phyloP scores from a whole-genome alignment of 2,797 vertebrate species.

The Enoplosus armatus region DNA sequence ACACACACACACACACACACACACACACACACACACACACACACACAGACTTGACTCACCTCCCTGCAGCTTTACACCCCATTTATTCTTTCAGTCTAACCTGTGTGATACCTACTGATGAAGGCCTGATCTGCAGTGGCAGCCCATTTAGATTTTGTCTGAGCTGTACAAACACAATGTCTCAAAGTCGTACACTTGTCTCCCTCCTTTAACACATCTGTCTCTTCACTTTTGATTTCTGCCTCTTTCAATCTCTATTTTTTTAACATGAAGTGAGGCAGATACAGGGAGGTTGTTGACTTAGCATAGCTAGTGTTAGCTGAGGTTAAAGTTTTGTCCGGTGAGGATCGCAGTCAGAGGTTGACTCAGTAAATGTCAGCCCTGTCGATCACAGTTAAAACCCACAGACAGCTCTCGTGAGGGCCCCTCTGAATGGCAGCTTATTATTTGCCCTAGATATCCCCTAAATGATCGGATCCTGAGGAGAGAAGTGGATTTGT shows the following conservation, averaged over 20 bases:
- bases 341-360: slow-evolving; percentile 70
- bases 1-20: no score
- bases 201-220: slow-evolving; percentile 10
- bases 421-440: slow-evolving; percentile 76
- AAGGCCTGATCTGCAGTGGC: slow-evolving; percentile 32
- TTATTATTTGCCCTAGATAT: slow-evolving; percentile 71
- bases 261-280: slow-evolving; percentile 20
- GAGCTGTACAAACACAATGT: slow-evolving; percentile 24
- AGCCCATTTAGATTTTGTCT: slow-evolving; percentile 10
- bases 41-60: no score
- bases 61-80: slow-evolving; percentile 51
- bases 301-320: slow-evolving; percentile 61
- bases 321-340: slow-evolving; percentile 72
- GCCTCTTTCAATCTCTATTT: slow-evolving; percentile 19
- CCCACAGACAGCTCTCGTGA: slow-evolving; percentile 64
- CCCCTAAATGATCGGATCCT: slow-evolving; percentile 50
- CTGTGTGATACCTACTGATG: slow-evolving; percentile 47
- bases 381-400: slow-evolving; percentile 80
- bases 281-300: slow-evolving; percentile 54
- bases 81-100: slow-evolving; percentile 53
- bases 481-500: slow-evolving; percentile 35
- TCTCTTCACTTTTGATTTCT: slow-evolving; percentile 10
- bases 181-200: slow-evolving; percentile 1
- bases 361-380: slow-evolving; percentile 82
- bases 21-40: no score